phyloP scores from a whole-genome alignment of 2,113 vertebrate species.

The Scomber scombrus region DNA sequence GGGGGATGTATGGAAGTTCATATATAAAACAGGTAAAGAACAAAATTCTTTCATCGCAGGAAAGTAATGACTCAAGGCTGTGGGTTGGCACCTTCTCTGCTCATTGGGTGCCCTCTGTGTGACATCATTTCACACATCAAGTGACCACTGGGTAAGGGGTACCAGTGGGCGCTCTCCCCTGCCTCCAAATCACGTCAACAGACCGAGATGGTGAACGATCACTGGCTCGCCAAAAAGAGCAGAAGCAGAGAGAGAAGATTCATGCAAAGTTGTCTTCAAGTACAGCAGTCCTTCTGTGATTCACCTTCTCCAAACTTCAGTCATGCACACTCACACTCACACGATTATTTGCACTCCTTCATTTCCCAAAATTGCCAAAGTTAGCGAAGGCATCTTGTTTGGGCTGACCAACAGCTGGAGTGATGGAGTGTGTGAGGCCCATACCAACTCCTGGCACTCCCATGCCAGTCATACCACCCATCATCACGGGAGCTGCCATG shows the following conservation, averaged over 20 bases:
- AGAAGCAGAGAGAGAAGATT: slow-evolving; percentile 55
- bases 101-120: slow-evolving; percentile 14
- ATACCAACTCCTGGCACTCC: slow-evolving; percentile 87
- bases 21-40: slow-evolving; percentile 29
- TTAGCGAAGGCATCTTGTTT: slow-evolving; percentile 99
- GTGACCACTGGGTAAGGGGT: slow-evolving; percentile 13
- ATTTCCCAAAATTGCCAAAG: slow-evolving; percentile 99
- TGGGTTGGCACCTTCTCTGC: slow-evolving; percentile 32
- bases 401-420: slow-evolving; percentile 87
- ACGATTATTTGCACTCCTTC: slow-evolving; percentile 64
- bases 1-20: slow-evolving; percentile 2
- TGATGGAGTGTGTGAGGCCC: slow-evolving; percentile 70
- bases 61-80: slow-evolving; percentile 38
- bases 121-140: slow-evolving; percentile 19
- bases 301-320: slow-evolving; percentile 40
- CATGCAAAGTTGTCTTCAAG: slow-evolving; percentile 73
- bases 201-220: slow-evolving; percentile 19
- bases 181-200: neutral
- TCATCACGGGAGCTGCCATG: slow-evolving; percentile 85
- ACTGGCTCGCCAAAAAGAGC: slow-evolving; percentile 40
- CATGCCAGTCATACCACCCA: slow-evolving; percentile 72
- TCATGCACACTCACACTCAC: slow-evolving; percentile 35
- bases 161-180: neutral
- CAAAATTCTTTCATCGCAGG: slow-evolving; percentile 10
- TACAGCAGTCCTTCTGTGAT: slow-evolving; percentile 60